Percentiles rank a stretch among this genome's conserved stretches.
These are phyloP conservation scores for Diploptera punctata DNA, from an alignment of 2,888 invertebrate species.

Conservation along the genomic window DNA sequence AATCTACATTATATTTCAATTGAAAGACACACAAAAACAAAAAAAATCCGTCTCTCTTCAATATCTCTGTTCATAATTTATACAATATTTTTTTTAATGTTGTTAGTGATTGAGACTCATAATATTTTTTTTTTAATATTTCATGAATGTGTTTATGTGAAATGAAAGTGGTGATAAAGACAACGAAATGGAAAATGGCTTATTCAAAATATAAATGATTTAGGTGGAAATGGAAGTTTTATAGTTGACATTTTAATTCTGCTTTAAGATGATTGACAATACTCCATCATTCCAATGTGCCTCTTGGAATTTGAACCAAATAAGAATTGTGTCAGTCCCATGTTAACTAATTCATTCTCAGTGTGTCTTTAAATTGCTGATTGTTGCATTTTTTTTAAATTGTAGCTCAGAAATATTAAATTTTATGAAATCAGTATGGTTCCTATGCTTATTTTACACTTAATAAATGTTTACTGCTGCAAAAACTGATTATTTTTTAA, in stretches of 20 bases:
- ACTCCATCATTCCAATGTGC: conserved; percentile 14
- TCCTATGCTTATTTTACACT: neutral
- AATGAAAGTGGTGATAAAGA: neutral
- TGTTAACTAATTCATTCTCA: neutral
- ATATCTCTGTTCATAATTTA: too few species aligned
- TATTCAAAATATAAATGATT: neutral
- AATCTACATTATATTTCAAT: too few species aligned
- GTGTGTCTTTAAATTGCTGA: neutral
- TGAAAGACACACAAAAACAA: too few species aligned
- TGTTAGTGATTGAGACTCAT: too few species aligned
- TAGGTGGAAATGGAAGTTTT: neutral
- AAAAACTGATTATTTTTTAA: neutral
- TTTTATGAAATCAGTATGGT: neutral
- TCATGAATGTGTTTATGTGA: neutral
- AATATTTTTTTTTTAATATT: too few species aligned
- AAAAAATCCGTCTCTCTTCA: too few species aligned
- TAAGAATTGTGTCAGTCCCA: neutral
- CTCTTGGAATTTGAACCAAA: conserved; percentile 13
- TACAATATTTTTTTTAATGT: too few species aligned
- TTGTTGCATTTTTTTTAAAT: neutral
- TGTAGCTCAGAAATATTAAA: neutral
- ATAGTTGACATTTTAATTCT: neutral
- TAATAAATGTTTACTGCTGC: neutral
- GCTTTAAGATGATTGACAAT: conserved; percentile 4
- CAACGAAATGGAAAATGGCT: neutral